These are phyloP conservation scores for Penaeus chinensis DNA, from an alignment of 1,140 invertebrate genomes.

Conservation along the genomic window DNA sequence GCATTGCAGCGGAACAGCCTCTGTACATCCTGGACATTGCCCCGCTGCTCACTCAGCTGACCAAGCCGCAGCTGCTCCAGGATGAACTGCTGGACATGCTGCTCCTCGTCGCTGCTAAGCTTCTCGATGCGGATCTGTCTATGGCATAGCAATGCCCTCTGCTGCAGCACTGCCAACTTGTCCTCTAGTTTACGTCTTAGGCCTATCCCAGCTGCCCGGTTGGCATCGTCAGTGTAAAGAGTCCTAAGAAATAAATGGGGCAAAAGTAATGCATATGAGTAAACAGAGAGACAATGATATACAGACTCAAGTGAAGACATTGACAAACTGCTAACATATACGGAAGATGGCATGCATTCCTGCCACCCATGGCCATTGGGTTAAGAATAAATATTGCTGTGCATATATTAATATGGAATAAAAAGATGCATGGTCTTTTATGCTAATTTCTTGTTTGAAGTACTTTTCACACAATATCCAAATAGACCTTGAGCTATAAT, in stretches of 20 bases:
- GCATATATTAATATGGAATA: too few relatives aligned
- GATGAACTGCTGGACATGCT: slow-evolving; percentile 43
- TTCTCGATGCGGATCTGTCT: slow-evolving; percentile 47
- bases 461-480: too few relatives aligned
- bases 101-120: slow-evolving; percentile 52
- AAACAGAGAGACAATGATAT: too few relatives aligned
- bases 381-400: too few relatives aligned
- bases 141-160: slow-evolving; percentile 27
- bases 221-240: slow-evolving; percentile 46
- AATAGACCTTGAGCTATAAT: too few relatives aligned
- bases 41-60: slow-evolving; percentile 46
- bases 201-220: slow-evolving; percentile 26
- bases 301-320: too few relatives aligned
- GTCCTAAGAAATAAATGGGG: slow-evolving; percentile 27
- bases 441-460: too few relatives aligned
- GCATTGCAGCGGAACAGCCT: slow-evolving; percentile 21
- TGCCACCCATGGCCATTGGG: too few relatives aligned
- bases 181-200: slow-evolving; percentile 50
- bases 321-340: too few relatives aligned
- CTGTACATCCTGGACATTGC: slow-evolving; percentile 42
- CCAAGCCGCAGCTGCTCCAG: slow-evolving; percentile 51
- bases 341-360: too few relatives aligned
- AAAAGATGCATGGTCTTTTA: too few relatives aligned
- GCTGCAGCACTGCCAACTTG: slow-evolving; percentile 43
- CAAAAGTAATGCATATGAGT: not conserved